Evolutionary conservation across 2,113 vertebrate genomes (phyloP).

Genomic region (Rhombomys opimus): DNA sequence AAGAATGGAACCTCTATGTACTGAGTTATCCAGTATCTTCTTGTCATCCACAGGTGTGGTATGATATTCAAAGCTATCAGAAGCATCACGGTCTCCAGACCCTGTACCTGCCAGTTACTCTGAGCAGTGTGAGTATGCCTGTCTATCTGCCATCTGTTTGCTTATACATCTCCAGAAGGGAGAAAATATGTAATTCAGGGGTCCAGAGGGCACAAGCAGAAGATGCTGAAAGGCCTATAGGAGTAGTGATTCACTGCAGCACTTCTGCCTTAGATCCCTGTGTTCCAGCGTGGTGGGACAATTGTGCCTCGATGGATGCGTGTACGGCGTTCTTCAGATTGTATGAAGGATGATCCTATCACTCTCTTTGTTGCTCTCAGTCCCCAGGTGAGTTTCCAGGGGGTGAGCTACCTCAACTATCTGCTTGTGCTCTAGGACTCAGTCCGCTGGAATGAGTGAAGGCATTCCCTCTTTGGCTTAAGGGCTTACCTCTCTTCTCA

Average conservation of each 20-base stretch:
- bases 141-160: neutral
- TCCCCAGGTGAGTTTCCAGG: slow-evolving; percentile 84
- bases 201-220: neutral
- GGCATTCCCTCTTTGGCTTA: neutral
- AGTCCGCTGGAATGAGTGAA: neutral
- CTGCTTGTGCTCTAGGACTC: neutral
- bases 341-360: slow-evolving; percentile 93
- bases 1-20: neutral
- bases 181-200: neutral
- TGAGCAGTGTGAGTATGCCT: slow-evolving; percentile 85
- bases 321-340: slow-evolving; percentile 91
- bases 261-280: slow-evolving; percentile 89
- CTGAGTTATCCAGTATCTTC: neutral
- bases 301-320: slow-evolving; percentile 92
- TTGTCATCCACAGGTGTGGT: slow-evolving; percentile 90
- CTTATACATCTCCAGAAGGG: neutral
- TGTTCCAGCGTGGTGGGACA: slow-evolving; percentile 94
- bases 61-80: slow-evolving; percentile 91
- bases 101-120: slow-evolving; percentile 91
- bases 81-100: slow-evolving; percentile 92
- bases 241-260: neutral
- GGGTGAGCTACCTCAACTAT: neutral
- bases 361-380: slow-evolving; percentile 92
- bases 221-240: too few relatives aligned
- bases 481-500: slow-evolving; percentile 62